Evolutionary conservation across 2,888 invertebrate species (phyloP), one percentile per base, ranked within the genome.

Genomic region (Nysson spinosus): DNA sequence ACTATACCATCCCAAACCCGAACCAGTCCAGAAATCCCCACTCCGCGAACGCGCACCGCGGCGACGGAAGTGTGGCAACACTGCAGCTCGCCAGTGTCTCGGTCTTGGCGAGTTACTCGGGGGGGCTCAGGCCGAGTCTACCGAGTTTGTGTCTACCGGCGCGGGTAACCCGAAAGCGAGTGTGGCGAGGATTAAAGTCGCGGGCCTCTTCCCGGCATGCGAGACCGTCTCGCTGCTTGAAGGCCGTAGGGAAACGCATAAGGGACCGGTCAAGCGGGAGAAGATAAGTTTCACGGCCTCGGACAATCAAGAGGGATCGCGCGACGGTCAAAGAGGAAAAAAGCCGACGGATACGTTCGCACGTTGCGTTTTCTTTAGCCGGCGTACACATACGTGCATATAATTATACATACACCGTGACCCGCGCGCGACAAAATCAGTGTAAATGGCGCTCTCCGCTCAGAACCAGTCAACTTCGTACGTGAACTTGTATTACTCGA

Each of bases 401-500:
- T n/a, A 47, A 26, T 14, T 47, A 54, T 57, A 56, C 32, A 57
- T 49, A 55, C 52, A 68, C 65, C 65, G 75, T 75, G 75, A 72
- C 58, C 56, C 66, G 64, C 75, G 75, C 62, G 75, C 62, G 61
- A 47, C 52, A 22, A 79, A 83, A 64, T 71, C 81, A 80, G 82
- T 80, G 85, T 83, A 85, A 85, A 87, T 87, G 87, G 87, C 86
- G 86, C 86, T 87, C 85, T 87, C 87, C 67, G 85, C 86, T 76
- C 86, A 85, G 80, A 86, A 87, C 79, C 86, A 86, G 85, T 89
- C 91, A 75, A 91, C 91, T 83, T 91, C 91, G 86, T 91, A 91
- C 88, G 91, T 92, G 88, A 92, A 91, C 88, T 88, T 92, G 80
- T 91, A 91, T 88, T 91, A 91, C 88, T 91, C 91, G 79, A 91